These are phyloP conservation scores for Epinotia ramella DNA, from an alignment of 2,888 invertebrate genomes.

Conservation along the genomic window DNA sequence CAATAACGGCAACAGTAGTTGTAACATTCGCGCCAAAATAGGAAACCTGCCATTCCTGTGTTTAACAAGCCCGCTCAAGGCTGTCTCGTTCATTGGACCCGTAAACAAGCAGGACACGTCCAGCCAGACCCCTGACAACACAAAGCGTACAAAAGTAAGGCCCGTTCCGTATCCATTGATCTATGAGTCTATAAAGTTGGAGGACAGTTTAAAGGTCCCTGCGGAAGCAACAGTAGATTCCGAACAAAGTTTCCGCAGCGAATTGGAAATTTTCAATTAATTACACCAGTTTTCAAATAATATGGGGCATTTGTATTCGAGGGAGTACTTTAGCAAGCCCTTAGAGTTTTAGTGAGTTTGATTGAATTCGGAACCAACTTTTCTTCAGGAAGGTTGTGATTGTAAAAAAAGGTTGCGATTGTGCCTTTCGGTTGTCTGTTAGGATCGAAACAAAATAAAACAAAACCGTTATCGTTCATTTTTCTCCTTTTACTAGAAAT, in stretches of 20 bases:
- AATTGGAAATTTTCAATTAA: constrained; percentile 35
- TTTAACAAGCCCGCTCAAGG: constrained; percentile 27
- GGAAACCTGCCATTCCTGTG: constrained; percentile 20
- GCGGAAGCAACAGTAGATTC: constrained; percentile 38
- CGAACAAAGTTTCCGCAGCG: constrained; percentile 27
- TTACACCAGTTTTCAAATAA: constrained; percentile 26
- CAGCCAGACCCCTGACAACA: constrained; percentile 28
- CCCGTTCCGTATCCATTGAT: constrained; percentile 34
- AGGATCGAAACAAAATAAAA: constrained; percentile 17
- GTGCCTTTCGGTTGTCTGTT: background rate
- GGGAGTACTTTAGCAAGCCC: background rate
- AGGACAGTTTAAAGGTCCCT: constrained; percentile 36
- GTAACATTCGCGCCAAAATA: constrained; percentile 27
- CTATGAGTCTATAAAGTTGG: constrained; percentile 43
- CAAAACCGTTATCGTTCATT: background rate
- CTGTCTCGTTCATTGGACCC: constrained; percentile 32
- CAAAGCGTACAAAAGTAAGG: constrained; percentile 36
- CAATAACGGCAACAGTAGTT: constrained; percentile 10
- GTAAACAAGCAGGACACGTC: constrained; percentile 25
- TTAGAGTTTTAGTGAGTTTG: background rate
- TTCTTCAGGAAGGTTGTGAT: constrained; percentile 2
- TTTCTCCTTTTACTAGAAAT: background rate
- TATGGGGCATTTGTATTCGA: constrained; percentile 5
- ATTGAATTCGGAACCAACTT: constrained; percentile 9
- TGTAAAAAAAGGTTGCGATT: background rate